Conservation (phyloP, 2,888 invertebrate species). For the Lobophora halterata region DNA sequence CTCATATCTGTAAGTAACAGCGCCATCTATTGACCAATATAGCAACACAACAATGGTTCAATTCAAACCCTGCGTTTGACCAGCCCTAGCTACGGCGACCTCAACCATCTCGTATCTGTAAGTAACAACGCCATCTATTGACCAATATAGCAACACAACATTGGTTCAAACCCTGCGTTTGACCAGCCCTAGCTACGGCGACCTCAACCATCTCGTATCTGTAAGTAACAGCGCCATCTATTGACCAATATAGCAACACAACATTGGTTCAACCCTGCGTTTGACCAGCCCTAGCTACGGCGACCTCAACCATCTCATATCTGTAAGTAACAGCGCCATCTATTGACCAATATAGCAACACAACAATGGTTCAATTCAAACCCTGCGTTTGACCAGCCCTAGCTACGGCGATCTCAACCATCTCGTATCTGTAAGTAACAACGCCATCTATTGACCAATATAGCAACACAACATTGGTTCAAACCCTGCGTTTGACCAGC, state of each 20-base stretch:
- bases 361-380: too few relatives aligned
- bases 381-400: too few relatives aligned
- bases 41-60: slow-evolving; percentile 76
- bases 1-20: slow-evolving; percentile 75
- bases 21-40: background rate
- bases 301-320: slow-evolving; percentile 89
- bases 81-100: slow-evolving; percentile 89
- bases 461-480: slow-evolving; percentile 84
- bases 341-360: background rate
- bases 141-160: slow-evolving; percentile 66
- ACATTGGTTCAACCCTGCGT: slow-evolving; percentile 87
- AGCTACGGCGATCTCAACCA: too few relatives aligned
- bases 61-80: slow-evolving; percentile 85
- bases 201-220: slow-evolving; percentile 88
- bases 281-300: slow-evolving; percentile 88
- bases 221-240: slow-evolving; percentile 4
- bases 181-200: slow-evolving; percentile 88
- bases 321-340: slow-evolving; percentile 35
- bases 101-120: slow-evolving; percentile 87
- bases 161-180: slow-evolving; percentile 88
- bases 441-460: background rate
- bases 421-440: background rate
- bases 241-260: background rate
- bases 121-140: slow-evolving; percentile 2
- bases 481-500: slow-evolving; percentile 84